Percentiles rank a stretch among this genome's conserved stretches.
These are phyloP conservation scores for Siderastrea siderea DNA, from an alignment of 92 coral and sea anemone species.

Conservation along the genomic window DNA sequence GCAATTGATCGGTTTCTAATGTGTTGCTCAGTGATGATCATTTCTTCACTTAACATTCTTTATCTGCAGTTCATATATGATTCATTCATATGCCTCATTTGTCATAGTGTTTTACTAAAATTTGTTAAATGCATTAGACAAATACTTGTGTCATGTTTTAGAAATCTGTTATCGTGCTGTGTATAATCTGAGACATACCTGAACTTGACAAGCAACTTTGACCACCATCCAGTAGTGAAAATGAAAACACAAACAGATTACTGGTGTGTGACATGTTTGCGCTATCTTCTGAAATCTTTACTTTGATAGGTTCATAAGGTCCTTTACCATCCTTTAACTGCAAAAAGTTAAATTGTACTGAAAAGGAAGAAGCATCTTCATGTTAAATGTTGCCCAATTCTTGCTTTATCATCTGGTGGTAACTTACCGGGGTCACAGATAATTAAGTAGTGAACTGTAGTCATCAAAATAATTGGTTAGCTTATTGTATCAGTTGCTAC, in stretches of 20 bases:
- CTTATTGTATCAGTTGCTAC: background rate
- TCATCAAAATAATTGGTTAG: no score
- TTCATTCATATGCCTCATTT: no score
- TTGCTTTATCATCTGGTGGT: background rate
- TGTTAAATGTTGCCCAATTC: background rate
- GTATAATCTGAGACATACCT: conserved; percentile 4
- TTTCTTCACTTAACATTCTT: no score
- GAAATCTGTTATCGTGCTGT: no score
- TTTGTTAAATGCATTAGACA: no score
- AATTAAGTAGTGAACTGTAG: no score
- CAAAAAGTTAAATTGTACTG: background rate
- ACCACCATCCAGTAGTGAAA: conserved; percentile 17
- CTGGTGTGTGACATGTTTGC: conserved; percentile 38
- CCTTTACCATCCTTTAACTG: background rate
- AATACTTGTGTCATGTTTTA: no score
- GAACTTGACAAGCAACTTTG: conserved; percentile 36
- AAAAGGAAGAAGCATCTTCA: background rate
- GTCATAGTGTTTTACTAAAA: no score
- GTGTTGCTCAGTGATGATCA: no score
- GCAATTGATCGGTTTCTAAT: no score
- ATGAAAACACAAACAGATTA: conserved; percentile 35
- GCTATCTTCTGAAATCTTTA: conserved; percentile 24
- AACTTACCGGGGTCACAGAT: background rate
- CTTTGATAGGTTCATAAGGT: background rate
- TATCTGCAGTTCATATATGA: no score